Percentiles rank a stretch among this genome's conserved stretches.
Conservation (phyloP, 2,888 invertebrate species). For the Notocelia uddmanniana region DNA sequence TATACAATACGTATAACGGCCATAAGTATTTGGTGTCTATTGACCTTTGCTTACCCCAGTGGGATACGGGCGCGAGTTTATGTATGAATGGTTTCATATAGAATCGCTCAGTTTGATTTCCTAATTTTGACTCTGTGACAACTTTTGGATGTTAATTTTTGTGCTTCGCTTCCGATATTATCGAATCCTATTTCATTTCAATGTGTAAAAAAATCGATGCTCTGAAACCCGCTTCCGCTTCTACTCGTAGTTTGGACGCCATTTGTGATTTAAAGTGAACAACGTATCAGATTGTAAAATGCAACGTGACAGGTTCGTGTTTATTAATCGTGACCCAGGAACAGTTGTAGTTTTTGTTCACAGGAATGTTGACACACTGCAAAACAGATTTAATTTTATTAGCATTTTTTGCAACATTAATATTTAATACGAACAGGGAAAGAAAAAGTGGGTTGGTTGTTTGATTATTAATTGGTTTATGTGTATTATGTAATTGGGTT, state of each 20-base stretch:
- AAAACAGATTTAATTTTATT: neutral
- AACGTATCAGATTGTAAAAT: conserved; percentile 35
- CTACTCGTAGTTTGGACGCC: neutral
- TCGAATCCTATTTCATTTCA: too few species aligned
- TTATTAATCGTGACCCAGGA: conserved; percentile 40
- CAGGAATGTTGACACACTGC: conserved; percentile 23
- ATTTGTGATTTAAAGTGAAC: conserved; percentile 25
- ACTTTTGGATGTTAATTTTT: too few species aligned
- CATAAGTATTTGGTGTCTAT: too few species aligned
- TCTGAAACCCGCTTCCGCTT: neutral
- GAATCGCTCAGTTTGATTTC: too few species aligned
- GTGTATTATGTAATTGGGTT: too few species aligned
- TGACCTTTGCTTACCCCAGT: too few species aligned
- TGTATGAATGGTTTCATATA: too few species aligned
- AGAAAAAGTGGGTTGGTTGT: neutral
- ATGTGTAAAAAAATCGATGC: too few species aligned
- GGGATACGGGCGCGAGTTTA: too few species aligned
- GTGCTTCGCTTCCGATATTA: too few species aligned
- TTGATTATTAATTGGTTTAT: neutral
- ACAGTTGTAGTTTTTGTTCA: conserved; percentile 17
- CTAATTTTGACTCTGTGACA: too few species aligned
- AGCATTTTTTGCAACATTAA: neutral
- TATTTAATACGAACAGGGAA: neutral
- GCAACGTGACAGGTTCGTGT: conserved; percentile 36
- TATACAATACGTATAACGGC: too few species aligned